Evolutionary conservation across 1,140 invertebrate species (phyloP), one percentile per base, ranked within the genome.

Genomic region (Drosophila mojavensis): DNA sequence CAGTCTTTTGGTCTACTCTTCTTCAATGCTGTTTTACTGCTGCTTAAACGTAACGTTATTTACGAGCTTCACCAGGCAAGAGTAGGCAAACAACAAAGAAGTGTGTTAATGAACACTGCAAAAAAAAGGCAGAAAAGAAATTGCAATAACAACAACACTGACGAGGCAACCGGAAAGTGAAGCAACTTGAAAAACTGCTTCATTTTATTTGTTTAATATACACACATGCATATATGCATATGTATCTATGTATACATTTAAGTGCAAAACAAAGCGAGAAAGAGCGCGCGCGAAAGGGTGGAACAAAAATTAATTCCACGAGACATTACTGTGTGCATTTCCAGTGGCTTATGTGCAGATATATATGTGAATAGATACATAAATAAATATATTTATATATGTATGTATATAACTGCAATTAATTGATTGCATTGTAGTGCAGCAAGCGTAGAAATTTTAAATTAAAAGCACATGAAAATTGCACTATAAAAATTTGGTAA

Each of bases 31-130:
- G 7, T 30, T 36, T 60, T 43, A 55, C 45, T 53, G 61, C 78
- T 79, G 56, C 64, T 68, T 81, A 85, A 39, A 75, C 78, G 65
- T 75, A 78, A 76, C 82, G 78, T 85, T 85, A 85, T 79, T 86
- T 81, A 85, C 75, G 71, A 75, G 82, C 45, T 48, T 48, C 43
- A 53, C 45, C 17, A 30, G 36, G 47, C 50, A 30, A 54, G 45
- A 17, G 45, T 30, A 26, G 39, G n/a, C 43, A 53, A 24, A 47
- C 58, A 61, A 70, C 58, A 61, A 70, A 66, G 76, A 86, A 86
- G 78, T 85, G 82, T 85, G 82, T 81, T 85, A 86, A 81, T 85
- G 74, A 81, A 85, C 78, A 74, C 20, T 51, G 70, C 45, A 65
- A 58, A 70, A 56, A 58, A 43, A 76, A 61, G 71, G 41, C 73